phyloP scores from a whole-genome alignment of 2,113 vertebrate species.

The Colaptes auratus region DNA sequence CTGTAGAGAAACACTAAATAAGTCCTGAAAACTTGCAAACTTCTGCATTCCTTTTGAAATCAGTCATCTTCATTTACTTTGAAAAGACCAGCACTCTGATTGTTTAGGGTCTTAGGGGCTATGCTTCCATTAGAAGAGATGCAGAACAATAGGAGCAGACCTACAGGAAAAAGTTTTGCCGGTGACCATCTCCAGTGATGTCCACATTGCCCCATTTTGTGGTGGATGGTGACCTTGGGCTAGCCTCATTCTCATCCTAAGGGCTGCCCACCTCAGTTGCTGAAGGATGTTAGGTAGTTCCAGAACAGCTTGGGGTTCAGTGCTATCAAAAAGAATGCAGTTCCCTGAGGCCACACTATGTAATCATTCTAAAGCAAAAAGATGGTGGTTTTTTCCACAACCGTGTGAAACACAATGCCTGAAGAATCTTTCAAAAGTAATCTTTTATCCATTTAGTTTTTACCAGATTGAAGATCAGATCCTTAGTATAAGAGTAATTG shows the following conservation, averaged over 20 bases:
- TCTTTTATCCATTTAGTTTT: not conserved
- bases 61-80: not conserved
- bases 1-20: not conserved
- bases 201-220: not conserved
- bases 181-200: not conserved
- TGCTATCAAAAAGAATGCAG: rapidly evolving
- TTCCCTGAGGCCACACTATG: not conserved
- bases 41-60: not conserved
- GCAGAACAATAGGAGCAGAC: not conserved
- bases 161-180: not conserved
- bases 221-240: not conserved
- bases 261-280: not conserved
- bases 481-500: not conserved
- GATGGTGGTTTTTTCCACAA: not conserved
- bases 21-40: not conserved
- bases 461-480: not conserved
- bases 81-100: not conserved
- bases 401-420: not conserved
- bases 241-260: not conserved
- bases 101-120: not conserved
- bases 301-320: not conserved
- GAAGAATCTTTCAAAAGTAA: not conserved
- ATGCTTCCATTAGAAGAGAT: not conserved
- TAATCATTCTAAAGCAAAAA: not conserved
- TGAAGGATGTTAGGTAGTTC: not conserved